Evolutionary conservation across 2,888 invertebrate species (phyloP).

Genomic region (Drosophila birchii): DNA sequence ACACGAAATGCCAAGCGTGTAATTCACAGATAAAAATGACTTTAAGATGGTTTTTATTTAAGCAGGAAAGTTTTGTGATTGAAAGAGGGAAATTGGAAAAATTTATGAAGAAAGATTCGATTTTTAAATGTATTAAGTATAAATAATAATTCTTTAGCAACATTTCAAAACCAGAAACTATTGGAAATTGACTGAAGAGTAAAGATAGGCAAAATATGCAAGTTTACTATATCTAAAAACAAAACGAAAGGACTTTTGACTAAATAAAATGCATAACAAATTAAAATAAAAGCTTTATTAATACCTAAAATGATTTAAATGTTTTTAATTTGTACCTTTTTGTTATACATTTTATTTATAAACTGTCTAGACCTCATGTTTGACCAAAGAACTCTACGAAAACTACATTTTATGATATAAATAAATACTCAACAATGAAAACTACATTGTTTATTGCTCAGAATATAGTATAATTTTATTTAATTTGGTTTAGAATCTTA

Average conservation of each 20-base stretch:
- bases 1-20: conserved; percentile 16
- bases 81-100: not conserved
- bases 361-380: not conserved
- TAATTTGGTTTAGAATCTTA: no score
- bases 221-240: not conserved
- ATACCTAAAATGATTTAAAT: not conserved
- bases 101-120: no score
- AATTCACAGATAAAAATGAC: conserved; percentile 12
- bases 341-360: not conserved
- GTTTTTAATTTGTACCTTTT: not conserved
- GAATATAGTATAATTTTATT: not conserved
- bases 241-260: not conserved
- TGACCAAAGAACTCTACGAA: rapidly evolving
- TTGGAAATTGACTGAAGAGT: not conserved
- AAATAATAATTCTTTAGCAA: no score
- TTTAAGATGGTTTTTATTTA: conserved; percentile 17
- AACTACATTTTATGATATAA: no score
- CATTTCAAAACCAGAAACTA: not conserved
- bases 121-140: not conserved
- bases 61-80: not conserved
- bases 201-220: rapidly evolving
- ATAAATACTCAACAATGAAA: not conserved
- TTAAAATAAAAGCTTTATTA: rapidly evolving
- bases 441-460: not conserved
- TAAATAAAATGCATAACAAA: rapidly evolving